Base-by-base conservation (phyloP, 1,140 invertebrate genomes). In the Brevipalpus yothersi region DNA sequence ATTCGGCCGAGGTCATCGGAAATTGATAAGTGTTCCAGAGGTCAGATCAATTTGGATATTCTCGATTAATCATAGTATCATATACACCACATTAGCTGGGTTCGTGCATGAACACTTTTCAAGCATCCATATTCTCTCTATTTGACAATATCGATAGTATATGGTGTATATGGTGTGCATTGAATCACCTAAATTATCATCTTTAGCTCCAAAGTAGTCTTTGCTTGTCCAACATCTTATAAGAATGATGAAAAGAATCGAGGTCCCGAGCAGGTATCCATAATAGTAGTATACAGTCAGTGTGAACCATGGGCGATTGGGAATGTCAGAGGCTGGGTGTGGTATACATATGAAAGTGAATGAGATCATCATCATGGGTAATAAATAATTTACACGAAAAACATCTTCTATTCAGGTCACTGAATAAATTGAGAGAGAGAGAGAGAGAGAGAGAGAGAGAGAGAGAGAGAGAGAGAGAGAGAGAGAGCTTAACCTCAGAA, bases 181-280 rank as follows among this genome's bases (percentile, higher is more conserved):
- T 11, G 19, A 60, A 21, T 62, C 15, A 62, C 61, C 53, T n/a
- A 53, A 41, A 4, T 39, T 12, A 40, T 39, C 42, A 15, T 59
- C 58, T 19, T 55, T 40, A n/a, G 13, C 39, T 41, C 51, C 21
- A 58, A 39, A 19, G 19, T 56, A 41, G 41, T 51, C 40, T 53
- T 51, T 51, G 2, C 19, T 59, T 41, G 43, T 56, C 55, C 61
- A 63, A 23, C 59, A 63, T n/a, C 62, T 13, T 4, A 63, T 39
- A 13, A 61, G 23, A 23, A 63, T 12, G 45, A 63, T 23, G 56
- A 63, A 63, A 11, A 60, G 13, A 17, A 63, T 53, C 40, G 62
- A 53, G 3, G 47, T 42, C 4, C 55, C 21, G 9, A 63, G 42
- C 5, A 63, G 41, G 19, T 63, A 63, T 10, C 31, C 43, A 47